A percentile compares a stretch with the other conserved stretches of the same genome.
phyloP scores from a whole-genome alignment of 2,888 invertebrate species.

The Labia minor region DNA sequence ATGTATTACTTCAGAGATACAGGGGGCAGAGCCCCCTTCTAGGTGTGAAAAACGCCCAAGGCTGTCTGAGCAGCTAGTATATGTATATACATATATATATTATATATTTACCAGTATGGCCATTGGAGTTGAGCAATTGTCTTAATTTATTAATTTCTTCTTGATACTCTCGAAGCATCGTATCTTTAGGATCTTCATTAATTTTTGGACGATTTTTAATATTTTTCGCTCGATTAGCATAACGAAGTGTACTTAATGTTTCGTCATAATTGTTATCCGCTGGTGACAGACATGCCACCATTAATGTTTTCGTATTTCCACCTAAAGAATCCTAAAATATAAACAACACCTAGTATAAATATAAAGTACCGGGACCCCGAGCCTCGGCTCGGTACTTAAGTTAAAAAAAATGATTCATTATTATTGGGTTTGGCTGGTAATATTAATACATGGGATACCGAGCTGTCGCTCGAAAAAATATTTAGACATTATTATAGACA shows the following conservation, averaged over 20 bases:
- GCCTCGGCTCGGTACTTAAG: no score
- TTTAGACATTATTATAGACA: no score
- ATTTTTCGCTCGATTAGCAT: conserved; percentile 76
- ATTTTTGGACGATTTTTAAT: conserved; percentile 75
- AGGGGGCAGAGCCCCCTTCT: no score
- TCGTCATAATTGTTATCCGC: conserved; percentile 75
- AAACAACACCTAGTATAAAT: not conserved
- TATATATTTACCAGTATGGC: not conserved
- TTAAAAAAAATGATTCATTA: no score
- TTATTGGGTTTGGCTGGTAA: no score
- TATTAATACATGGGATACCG: no score
- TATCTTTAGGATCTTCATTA: conserved; percentile 86
- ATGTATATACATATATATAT: no score
- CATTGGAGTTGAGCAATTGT: conserved; percentile 39
- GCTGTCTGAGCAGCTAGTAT: no score
- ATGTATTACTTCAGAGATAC: no score
- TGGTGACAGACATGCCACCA: conserved; percentile 78
- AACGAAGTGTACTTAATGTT: conserved; percentile 67
- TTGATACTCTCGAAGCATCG: conserved; percentile 72
- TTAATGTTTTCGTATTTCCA: conserved; percentile 79
- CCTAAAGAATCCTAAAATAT: conserved; percentile 57
- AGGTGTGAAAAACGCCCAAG: no score
- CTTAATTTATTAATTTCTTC: conserved; percentile 67
- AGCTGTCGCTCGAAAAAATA: no score
- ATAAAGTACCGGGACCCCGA: no score